Evolutionary conservation across 35 echinoderm and acorn worm genomes (phyloP).

Genomic region (Apostichopus californicus): DNA sequence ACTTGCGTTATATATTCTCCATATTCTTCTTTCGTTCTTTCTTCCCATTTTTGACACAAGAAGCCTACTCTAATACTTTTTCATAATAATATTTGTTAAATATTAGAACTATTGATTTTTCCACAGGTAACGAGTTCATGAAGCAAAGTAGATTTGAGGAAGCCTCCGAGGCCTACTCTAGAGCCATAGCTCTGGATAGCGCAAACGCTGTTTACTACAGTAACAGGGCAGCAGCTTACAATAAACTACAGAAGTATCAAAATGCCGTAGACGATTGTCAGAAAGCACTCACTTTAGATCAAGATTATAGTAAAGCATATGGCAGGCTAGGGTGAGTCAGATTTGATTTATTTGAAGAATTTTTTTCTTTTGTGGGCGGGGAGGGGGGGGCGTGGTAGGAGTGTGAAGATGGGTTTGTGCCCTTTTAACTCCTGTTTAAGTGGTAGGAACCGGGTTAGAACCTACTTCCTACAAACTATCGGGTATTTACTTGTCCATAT

Average conservation of each 20-base stretch:
- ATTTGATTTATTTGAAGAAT: too few species aligned
- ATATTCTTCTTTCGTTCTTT: not conserved
- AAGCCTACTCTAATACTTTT: not conserved
- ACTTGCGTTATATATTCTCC: not conserved
- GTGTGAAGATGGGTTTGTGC: too few species aligned
- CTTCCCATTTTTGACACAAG: not conserved
- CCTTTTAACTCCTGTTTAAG: too few species aligned
- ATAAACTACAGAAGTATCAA: constrained; percentile 81
- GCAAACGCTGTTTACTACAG: constrained; percentile 92
- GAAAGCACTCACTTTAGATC: constrained; percentile 87
- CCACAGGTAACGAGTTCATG: constrained; percentile 91
- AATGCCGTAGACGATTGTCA: constrained; percentile 88
- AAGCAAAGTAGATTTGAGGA: constrained; percentile 71
- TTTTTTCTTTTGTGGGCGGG: too few species aligned
- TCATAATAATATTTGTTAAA: not conserved
- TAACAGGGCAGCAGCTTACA: constrained; percentile 94
- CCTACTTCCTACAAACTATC: too few species aligned
- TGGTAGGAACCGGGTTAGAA: too few species aligned
- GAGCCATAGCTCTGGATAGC: constrained; percentile 74
- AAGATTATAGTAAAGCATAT: constrained; percentile 97
- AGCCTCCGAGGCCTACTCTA: constrained; percentile 82
- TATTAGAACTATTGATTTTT: not conserved
- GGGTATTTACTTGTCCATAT: too few species aligned
- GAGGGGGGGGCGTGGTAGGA: too few species aligned
- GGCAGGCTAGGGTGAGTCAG: constrained; percentile 91